A percentile compares a stretch with the other conserved stretches of the same genome.
phyloP scores from a whole-genome alignment of 1,140 invertebrate genomes.

The Lordiphosa stackelbergi region DNA sequence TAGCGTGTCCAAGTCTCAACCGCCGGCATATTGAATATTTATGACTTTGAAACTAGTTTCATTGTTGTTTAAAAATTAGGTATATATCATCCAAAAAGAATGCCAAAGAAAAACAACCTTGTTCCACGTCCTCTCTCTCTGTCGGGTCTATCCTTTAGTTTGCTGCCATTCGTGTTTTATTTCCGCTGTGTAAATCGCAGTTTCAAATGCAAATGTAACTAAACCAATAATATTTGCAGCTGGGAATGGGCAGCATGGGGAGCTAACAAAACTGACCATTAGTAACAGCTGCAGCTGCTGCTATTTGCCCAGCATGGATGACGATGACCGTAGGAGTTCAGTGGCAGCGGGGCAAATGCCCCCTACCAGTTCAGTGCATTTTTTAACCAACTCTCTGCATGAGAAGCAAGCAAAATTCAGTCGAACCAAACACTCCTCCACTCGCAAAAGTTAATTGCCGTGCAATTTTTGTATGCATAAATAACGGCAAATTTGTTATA shows the following conservation, averaged over 20 bases:
- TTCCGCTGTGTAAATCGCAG: slow-evolving; percentile 67
- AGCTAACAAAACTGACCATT: not conserved
- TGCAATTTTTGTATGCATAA: slow-evolving; percentile 75
- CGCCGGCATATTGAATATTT: too few species aligned
- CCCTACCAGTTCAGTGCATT: slow-evolving; percentile 22
- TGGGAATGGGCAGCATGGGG: slow-evolving; percentile 1
- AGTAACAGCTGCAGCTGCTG: slow-evolving; percentile 19
- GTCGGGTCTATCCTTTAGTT: slow-evolving; percentile 20
- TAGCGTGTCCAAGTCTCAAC: too few species aligned
- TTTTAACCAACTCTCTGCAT: slow-evolving; percentile 14
- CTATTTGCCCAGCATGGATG: slow-evolving; percentile 53
- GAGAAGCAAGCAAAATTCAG: not conserved
- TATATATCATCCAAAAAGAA: not conserved
- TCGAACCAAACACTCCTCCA: slow-evolving; percentile 9
- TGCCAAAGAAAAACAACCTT: not conserved
- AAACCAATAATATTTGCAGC: slow-evolving; percentile 68
- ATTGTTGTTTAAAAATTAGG: too few species aligned
- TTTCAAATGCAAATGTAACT: slow-evolving; percentile 72
- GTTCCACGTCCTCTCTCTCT: slow-evolving; percentile 13
- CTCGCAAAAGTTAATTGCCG: slow-evolving; percentile 68
- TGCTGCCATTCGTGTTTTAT: slow-evolving; percentile 56
- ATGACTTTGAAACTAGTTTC: too few species aligned
- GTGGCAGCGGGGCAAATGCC: slow-evolving; percentile 50
- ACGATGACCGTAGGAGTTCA: slow-evolving; percentile 26
- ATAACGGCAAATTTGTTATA: slow-evolving; percentile 76